Conservation (phyloP, 2,113 vertebrate genomes). For the Petrocephalus microphthalmus region DNA sequence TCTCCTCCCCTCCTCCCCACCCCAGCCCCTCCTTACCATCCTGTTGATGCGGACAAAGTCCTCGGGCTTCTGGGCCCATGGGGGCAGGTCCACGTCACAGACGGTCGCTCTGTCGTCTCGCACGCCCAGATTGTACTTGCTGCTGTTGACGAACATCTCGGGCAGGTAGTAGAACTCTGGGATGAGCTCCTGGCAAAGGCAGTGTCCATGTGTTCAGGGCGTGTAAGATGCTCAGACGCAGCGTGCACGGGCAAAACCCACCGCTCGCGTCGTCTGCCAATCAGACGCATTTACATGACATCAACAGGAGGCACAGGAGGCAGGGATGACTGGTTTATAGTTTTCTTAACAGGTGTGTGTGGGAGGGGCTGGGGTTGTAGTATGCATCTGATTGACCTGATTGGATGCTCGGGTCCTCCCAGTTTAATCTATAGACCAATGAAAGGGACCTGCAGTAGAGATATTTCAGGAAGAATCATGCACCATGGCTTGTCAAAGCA, state of each 20-base stretch:
- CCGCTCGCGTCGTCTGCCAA: background rate
- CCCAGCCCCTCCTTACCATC: conserved; percentile 70
- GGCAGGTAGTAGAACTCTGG: conserved; percentile 98
- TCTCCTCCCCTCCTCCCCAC: background rate
- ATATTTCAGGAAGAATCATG: background rate
- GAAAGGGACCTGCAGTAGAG: background rate
- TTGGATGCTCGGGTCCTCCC: background rate
- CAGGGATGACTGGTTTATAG: background rate
- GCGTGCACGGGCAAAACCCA: background rate
- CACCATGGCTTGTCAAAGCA: background rate
- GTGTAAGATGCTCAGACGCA: background rate
- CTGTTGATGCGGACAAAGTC: conserved; percentile 94
- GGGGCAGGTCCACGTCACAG: conserved; percentile 84
- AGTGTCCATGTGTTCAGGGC: background rate
- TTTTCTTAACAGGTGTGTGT: background rate
- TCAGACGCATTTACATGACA: background rate
- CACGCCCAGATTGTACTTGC: conserved; percentile 81
- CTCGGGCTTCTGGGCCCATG: conserved; percentile 93
- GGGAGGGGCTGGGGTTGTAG: background rate
- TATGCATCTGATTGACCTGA: background rate
- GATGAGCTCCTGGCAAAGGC: conserved; percentile 74
- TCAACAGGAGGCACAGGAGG: background rate
- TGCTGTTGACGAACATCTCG: conserved; percentile 97
- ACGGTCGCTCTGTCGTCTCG: conserved; percentile 78
- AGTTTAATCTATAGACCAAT: background rate